Conservation (phyloP, 2,797 vertebrate species). For the Naso thynnoides region DNA sequence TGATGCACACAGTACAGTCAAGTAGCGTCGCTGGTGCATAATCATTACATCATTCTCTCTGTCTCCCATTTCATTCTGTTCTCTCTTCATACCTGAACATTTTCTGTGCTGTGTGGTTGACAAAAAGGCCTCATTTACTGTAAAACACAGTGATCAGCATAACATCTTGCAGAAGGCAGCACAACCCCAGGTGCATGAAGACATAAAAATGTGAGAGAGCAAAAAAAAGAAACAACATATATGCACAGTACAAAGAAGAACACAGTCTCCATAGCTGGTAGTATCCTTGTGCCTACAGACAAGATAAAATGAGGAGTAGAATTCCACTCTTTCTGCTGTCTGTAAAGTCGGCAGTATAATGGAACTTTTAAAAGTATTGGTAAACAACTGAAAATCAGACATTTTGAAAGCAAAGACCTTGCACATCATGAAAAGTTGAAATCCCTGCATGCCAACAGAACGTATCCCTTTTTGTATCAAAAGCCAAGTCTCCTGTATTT, state of each 20-base stretch:
- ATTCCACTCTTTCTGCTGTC: not conserved
- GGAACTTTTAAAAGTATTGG: not conserved
- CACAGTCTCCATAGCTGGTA: not conserved
- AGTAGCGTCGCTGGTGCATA: not conserved
- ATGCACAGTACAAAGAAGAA: not conserved
- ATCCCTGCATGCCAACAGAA: constrained; percentile 15
- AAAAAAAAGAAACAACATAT: not conserved
- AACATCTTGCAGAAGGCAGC: not conserved
- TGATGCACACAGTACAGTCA: not conserved
- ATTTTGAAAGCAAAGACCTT: not conserved
- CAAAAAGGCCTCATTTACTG: constrained; percentile 5
- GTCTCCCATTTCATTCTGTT: not conserved
- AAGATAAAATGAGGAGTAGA: constrained; percentile 14
- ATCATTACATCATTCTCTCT: not conserved
- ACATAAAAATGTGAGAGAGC: not conserved
- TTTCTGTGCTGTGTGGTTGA: constrained; percentile 1
- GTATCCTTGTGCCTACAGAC: not conserved
- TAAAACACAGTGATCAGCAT: constrained; percentile 1
- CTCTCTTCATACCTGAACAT: not conserved
- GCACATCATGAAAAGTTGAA: constrained; percentile 5
- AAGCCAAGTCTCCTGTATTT: constrained; percentile 54
- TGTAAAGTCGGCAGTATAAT: not conserved
- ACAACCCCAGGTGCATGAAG: not conserved
- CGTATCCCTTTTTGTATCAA: constrained; percentile 40
- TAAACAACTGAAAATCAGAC: constrained; percentile 1